Base-by-base conservation (phyloP, 2,888 invertebrate genomes). In the Notodonta ziczac region DNA sequence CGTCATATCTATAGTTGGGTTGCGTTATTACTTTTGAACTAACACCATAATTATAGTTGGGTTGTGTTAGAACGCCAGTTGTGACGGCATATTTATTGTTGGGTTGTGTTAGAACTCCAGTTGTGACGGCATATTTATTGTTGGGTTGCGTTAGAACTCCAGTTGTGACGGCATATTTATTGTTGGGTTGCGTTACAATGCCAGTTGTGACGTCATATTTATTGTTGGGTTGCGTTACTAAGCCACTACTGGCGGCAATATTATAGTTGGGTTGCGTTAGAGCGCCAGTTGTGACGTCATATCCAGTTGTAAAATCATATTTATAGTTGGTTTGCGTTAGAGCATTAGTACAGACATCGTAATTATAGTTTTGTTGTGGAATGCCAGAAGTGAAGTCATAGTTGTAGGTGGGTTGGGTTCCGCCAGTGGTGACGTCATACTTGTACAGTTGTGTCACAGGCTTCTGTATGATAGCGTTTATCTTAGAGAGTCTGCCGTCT, bases 381-480 rank as follows among this genome's bases (percentile, higher is more conserved):
- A 42, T 10, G 42, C 42, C 42, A 42, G 42, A 9, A 10, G 9
- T 42, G 42, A 35, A 5, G 35, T 35, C 35, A 35, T 35, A 35
- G 7, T 35, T 35, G 4, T 35, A 35, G 35, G 5, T 35, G 35
- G 35, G 35, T 35, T 35, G 35, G 5, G 35, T 6, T 0, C 13
- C n/a, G 46, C n/a, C n/a, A 13, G 46, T 46, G n/a, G 4, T 46
- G 46, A 46, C 46, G n/a, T 46, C 46, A 46, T n/a, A 46, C 13
- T 13, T 46, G n/a, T n/a, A n/a, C 13, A n/a, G 12, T 50, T 65
- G 2, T 44, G 46, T 8, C 35, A n/a, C 0, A 0, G 76, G 66
- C 69, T 81, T 87, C 62, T 83, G 85, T n/a, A 88, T 73, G 4
- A 87, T 60, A 0, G 88, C 88, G 39, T 86, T 88, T 2, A 91